Conservation (phyloP, 2,888 invertebrate genomes). For the Tipula confusa region DNA sequence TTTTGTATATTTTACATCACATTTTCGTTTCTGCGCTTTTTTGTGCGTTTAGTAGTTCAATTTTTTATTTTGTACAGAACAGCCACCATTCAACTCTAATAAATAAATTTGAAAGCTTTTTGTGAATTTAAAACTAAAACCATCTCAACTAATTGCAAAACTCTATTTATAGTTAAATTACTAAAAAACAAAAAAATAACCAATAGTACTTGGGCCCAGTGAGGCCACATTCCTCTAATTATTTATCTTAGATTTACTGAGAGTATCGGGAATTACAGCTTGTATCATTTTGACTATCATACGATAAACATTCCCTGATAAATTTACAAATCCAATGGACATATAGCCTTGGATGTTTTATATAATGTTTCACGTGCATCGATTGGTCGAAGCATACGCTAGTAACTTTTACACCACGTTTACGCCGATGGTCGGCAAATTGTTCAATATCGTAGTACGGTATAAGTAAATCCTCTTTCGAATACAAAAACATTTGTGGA, state of each 20-base stretch:
- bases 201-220: too few relatives aligned
- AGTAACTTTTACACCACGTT: conserved; percentile 58
- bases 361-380: conserved; percentile 69
- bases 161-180: not conserved
- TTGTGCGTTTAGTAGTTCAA: not conserved
- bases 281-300: not conserved
- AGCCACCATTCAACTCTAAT: not conserved
- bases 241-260: not conserved
- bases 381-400: conserved; percentile 64
- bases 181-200: too few relatives aligned
- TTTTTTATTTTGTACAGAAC: not conserved
- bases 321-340: conserved; percentile 58
- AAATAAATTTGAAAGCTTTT: not conserved
- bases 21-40: not conserved
- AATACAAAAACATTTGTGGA: conserved; percentile 70
- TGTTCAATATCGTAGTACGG: conserved; percentile 62
- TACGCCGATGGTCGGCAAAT: conserved; percentile 57
- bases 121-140: conserved; percentile 13
- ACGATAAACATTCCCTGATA: conserved; percentile 55
- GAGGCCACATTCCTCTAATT: not conserved
- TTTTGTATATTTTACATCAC: not conserved
- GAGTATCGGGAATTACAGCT: not conserved
- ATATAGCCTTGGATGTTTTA: conserved; percentile 59
- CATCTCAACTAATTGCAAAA: not conserved
- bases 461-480: conserved; percentile 64